These are phyloP conservation scores for Agrochola lychnidis DNA, from an alignment of 2,888 invertebrate species.

Conservation along the genomic window DNA sequence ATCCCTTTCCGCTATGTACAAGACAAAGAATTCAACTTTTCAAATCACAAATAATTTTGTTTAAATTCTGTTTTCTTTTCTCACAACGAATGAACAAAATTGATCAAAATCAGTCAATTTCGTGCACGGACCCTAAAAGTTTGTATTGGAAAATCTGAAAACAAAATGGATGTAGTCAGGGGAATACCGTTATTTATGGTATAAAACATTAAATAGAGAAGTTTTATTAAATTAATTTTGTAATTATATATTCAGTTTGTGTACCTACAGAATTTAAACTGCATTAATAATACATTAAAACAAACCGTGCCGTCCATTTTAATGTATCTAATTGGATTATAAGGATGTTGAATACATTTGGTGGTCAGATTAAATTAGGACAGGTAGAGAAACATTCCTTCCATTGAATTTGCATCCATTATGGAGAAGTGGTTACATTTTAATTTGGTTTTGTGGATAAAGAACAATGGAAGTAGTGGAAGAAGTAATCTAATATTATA, in stretches of 20 bases:
- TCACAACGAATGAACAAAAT: no score
- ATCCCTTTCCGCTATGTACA: no score
- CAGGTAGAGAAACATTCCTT: conserved; percentile 7
- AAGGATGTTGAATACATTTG: conserved; percentile 27
- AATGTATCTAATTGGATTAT: conserved; percentile 33
- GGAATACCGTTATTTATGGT: neutral
- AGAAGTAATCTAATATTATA: no score
- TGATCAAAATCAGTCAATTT: no score
- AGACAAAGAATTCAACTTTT: no score
- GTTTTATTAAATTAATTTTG: neutral
- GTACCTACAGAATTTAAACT: conserved; percentile 1
- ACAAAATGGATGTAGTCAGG: neutral
- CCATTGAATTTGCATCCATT: conserved; percentile 32
- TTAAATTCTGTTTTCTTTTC: no score
- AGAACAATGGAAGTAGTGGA: neutral
- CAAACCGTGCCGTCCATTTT: conserved; percentile 18
- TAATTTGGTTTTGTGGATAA: neutral
- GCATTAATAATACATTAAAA: conserved; percentile 4
- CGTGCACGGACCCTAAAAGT: neutral
- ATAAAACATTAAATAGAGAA: neutral
- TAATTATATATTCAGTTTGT: conserved; percentile 19
- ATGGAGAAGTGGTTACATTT: neutral
- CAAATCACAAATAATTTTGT: no score
- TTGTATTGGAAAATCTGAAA: neutral
- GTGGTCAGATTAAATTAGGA: conserved; percentile 32